phyloP scores from a whole-genome alignment of 2,113 vertebrate species.

The Mesembrinibis cayennensis region DNA sequence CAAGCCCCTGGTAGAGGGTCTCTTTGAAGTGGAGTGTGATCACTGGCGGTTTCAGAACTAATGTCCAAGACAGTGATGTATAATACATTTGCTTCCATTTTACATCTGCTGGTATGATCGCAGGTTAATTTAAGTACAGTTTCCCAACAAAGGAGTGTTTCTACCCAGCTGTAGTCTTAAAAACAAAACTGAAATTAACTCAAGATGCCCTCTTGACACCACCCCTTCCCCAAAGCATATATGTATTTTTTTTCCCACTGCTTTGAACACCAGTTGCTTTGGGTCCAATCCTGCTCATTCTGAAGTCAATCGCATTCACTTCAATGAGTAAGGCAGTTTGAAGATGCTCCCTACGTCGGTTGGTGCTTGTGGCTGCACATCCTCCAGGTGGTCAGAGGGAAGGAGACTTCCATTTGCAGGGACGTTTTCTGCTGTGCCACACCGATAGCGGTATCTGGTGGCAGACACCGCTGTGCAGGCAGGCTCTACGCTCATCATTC shows the following conservation, averaged over 20 bases:
- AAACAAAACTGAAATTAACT: constrained; percentile 39
- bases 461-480: not conserved
- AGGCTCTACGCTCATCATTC: not conserved
- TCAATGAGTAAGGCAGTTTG: not conserved
- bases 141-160: constrained; percentile 30
- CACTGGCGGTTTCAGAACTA: constrained; percentile 70
- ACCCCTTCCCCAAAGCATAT: not conserved
- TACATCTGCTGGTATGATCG: constrained; percentile 48
- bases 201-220: not conserved
- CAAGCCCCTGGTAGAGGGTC: constrained; percentile 72
- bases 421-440: not conserved
- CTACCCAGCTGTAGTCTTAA: not conserved
- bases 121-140: constrained; percentile 66
- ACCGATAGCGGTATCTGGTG: not conserved
- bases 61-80: constrained; percentile 75
- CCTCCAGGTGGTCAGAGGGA: not conserved
- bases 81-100: constrained; percentile 65
- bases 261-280: not conserved
- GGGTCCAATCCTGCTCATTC: not conserved
- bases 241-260: not conserved
- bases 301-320: not conserved
- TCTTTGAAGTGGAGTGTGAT: constrained; percentile 75
- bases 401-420: not conserved
- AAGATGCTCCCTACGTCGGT: rapidly evolving
- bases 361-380: not conserved